Base-by-base conservation (phyloP, 2,797 vertebrate genomes). In the Aulostomus chinensis region DNA sequence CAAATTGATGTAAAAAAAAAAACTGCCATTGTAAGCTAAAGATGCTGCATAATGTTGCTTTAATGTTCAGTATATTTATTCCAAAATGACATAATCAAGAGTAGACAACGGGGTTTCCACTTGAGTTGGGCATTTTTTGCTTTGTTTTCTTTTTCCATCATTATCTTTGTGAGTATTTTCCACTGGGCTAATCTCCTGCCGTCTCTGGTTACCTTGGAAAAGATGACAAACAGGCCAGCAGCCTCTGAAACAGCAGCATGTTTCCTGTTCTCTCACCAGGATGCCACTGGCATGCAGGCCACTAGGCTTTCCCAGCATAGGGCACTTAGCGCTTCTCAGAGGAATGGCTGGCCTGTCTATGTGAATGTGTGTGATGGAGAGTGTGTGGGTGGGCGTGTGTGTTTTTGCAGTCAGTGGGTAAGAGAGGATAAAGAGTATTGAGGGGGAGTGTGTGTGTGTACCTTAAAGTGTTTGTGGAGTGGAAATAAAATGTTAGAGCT, bases 181-280 rank as follows among this genome's bases (percentile, higher is more conserved):
- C 88, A 79, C 67, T 58, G 47, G 45, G 58, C 61, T 83, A 83
- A 82, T 86, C 85, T 87, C 77, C 72, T 68, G 70, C 77, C 58
- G 86, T 79, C 77, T 83, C 51, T 58, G 34, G 71, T 88, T 87
- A 80, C 78, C 77, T 82, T 68, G 83, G 88, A 90, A 90, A 91
- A 83, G 64, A 86, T 87, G 85, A 89, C 84, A 88, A 87, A 86
- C 68, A 80, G 43, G 66, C 78, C 58, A 55, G 68, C 64, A 67
- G 69, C 74, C 57, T 59, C 65, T 78, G 46, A 85, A 78, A 78
- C 77, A 83, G 83, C 72, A 69, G 82, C 33, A 48, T 68, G 76
- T 61, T 72, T 85, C 81, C 78, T 83, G 81, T 69, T 76, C 67
- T 73, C 74, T 67, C 80, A 62, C 67, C 78, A 79, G 77, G 81